Base-by-base conservation (phyloP, 1,140 invertebrate genomes). In the Pseudobourletiella spinata region DNA sequence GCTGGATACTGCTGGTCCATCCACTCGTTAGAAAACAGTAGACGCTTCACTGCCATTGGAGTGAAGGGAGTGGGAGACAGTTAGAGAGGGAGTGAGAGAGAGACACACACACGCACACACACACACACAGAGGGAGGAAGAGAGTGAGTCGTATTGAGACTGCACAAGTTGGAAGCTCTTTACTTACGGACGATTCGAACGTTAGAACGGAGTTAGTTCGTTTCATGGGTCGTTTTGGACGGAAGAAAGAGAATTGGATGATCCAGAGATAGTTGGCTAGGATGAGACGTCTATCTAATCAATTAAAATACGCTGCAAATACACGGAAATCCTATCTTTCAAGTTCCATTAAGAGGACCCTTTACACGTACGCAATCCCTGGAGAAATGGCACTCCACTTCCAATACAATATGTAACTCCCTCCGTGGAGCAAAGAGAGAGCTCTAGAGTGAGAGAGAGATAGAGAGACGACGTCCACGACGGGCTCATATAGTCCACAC, bases 261-360 rank as follows among this genome's bases (percentile, higher is more conserved):
- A 59, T 59, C 57, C 63, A 56, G 50, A 64, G 63, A 48, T 56
- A 59, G 39, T 50, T 43, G n/a, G 24, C 57, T 29, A 55, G 32
- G 63, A 64, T 56, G 58, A 61, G 59, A 65, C 63, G 66, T 70
- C 69, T 66, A 66, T 70, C 69, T 68, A 68, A 65, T 68, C 69
- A 70, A 70, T 70, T 70, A 70, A 70, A 70, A 70, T 70, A 57
- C 46, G 42, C 59, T 63, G 57, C 50, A 68, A 68, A 66, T 70
- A 70, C 69, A 70, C 67, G 66, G 64, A 70, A 70, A 70, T 67
- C 69, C 66, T 68, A 70, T 70, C 69, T 68, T 70, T 70, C 69
- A 68, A 65, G 58, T 68, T 68, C 69, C 69, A 70, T 70, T 70
- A 70, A 62, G 67, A 63, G 61, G 67, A 68, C 67, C 67, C 64